Conservation (phyloP, 2,797 vertebrate genomes). For the Sebastes itinus region DNA sequence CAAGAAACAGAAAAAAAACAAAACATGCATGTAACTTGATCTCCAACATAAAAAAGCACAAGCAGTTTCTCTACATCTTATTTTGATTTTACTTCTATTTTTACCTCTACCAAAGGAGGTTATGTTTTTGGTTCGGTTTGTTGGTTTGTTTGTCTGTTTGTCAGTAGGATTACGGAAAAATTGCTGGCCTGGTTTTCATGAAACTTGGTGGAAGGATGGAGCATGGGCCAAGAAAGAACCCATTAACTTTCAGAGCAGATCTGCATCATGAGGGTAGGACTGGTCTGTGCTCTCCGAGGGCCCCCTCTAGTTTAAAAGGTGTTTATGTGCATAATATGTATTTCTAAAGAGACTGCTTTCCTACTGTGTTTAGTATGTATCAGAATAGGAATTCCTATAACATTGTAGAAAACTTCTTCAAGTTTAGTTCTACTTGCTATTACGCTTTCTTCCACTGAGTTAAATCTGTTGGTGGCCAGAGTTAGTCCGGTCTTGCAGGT, state of each 20-base stretch:
- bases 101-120: neutral
- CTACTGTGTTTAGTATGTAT: neutral
- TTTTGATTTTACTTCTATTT: neutral
- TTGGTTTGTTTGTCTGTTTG: neutral
- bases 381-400: neutral
- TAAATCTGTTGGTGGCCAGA: neutral
- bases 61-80: neutral
- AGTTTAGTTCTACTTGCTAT: neutral
- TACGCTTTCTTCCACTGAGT: neutral
- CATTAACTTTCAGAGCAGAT: neutral
- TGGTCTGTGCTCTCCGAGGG: neutral
- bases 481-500: constrained; percentile 28
- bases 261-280: neutral
- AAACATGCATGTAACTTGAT: neutral
- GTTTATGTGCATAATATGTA: neutral
- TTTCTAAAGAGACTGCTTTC: neutral
- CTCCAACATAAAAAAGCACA: neutral
- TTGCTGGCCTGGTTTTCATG: neutral
- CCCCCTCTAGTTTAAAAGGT: neutral
- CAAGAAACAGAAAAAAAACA: neutral
- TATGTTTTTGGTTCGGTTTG: neutral
- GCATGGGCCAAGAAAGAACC: neutral
- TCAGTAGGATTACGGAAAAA: neutral
- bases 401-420: neutral
- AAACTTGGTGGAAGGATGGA: neutral